Conservation (phyloP, 2,888 invertebrate species). For the Leucoptera coffeella region DNA sequence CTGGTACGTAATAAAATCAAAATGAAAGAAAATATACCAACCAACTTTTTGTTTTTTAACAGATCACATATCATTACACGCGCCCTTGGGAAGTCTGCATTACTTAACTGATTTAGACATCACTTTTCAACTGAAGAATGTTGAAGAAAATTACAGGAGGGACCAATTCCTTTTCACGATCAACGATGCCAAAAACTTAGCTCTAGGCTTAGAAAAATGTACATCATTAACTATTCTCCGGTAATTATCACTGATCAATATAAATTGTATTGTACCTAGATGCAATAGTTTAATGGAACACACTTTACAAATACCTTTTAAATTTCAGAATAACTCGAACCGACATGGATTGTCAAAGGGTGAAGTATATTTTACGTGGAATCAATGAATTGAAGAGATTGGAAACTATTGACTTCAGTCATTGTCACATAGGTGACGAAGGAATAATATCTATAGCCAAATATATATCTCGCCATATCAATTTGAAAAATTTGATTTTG, state of each 20-base stretch:
- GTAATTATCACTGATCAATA: too few relatives aligned
- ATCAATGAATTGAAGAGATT: conserved; percentile 28
- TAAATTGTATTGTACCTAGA: too few relatives aligned
- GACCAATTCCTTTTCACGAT: conserved; percentile 47
- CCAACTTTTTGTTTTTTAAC: too few relatives aligned
- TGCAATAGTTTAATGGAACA: too few relatives aligned
- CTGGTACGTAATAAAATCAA: too few relatives aligned
- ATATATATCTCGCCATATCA: conserved; percentile 37
- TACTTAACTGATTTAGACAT: conserved; percentile 35
- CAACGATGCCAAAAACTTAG: conserved; percentile 36
- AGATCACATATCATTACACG: conserved; percentile 46
- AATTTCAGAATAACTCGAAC: conserved; percentile 32
- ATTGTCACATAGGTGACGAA: conserved; percentile 56
- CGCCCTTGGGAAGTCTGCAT: conserved; percentile 33
- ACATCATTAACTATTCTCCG: too few relatives aligned
- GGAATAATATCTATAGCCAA: conserved; percentile 58
- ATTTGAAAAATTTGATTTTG: conserved; percentile 36
- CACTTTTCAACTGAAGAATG: conserved; percentile 26
- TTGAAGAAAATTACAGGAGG: conserved; percentile 28
- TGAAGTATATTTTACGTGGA: conserved; percentile 36
- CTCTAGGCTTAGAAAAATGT: conserved; percentile 37
- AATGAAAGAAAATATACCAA: too few relatives aligned
- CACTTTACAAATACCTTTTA: too few relatives aligned
- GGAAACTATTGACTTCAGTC: conserved; percentile 56
- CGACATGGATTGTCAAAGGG: conserved; percentile 36